phyloP scores from a whole-genome alignment of 2,888 invertebrate genomes.

The Prosapia bicincta region DNA sequence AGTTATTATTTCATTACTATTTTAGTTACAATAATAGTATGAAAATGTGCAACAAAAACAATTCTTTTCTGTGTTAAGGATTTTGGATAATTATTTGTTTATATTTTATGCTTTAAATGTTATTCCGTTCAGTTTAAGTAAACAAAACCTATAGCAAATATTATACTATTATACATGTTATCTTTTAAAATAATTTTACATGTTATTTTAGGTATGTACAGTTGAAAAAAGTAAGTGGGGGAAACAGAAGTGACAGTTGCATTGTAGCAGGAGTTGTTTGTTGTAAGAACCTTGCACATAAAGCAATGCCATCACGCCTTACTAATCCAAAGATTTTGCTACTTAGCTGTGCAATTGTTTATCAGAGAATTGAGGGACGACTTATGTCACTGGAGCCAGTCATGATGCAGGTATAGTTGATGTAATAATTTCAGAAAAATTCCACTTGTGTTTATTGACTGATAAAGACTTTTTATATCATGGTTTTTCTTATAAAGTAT shows the following conservation, averaged over 20 bases:
- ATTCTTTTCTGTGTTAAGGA: no score
- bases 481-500: no score
- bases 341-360: constrained; percentile 87
- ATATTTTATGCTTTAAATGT: background rate
- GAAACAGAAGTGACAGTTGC: constrained; percentile 65
- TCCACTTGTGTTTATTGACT: no score
- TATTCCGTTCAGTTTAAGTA: background rate
- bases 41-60: no score
- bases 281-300: constrained; percentile 92
- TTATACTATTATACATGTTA: constrained; percentile 8
- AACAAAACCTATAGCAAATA: background rate
- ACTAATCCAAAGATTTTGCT: constrained; percentile 81
- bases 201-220: constrained; percentile 69
- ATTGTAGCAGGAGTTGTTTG: constrained; percentile 89
- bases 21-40: no score
- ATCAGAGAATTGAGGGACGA: constrained; percentile 91
- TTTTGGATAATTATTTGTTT: no score
- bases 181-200: constrained; percentile 6
- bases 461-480: no score
- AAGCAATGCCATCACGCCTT: constrained; percentile 76
- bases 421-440: no score
- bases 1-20: no score
- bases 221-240: constrained; percentile 89
- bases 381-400: constrained; percentile 92
- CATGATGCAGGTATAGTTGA: constrained; percentile 82